Percentiles rank a stretch among this genome's conserved stretches.
These are phyloP conservation scores for Onychorhynchus coronatus DNA, from an alignment of 2,113 vertebrate genomes.

Conservation along the genomic window DNA sequence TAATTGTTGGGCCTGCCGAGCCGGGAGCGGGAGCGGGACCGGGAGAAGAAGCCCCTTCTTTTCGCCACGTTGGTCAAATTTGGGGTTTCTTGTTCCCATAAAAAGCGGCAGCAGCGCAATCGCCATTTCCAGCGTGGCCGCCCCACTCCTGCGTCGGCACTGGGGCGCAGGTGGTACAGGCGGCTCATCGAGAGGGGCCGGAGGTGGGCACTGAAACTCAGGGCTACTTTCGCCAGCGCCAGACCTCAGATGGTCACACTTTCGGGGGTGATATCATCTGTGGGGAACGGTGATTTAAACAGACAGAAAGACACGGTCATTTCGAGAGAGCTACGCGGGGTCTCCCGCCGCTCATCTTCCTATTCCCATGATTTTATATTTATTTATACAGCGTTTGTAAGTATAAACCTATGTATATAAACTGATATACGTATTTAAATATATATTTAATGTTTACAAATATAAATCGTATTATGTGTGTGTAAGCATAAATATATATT, in stretches of 20 bases:
- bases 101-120: background rate
- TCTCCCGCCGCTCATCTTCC: background rate
- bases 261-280: background rate
- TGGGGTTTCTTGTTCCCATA: background rate
- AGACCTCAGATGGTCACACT: background rate
- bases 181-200: fast-evolving
- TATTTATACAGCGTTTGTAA: background rate
- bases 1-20: background rate
- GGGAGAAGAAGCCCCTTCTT: background rate
- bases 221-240: fast-evolving
- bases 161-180: fast-evolving
- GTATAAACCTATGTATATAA: background rate
- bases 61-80: background rate
- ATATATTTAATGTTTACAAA: background rate
- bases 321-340: background rate
- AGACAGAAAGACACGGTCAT: fast-evolving
- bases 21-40: fast-evolving
- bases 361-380: background rate
- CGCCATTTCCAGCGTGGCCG: fast-evolving
- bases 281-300: background rate
- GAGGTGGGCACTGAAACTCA: background rate
- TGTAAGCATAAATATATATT: background rate
- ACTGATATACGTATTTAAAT: background rate
- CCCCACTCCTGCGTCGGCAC: background rate
- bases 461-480: background rate